Evolutionary conservation across 2,797 vertebrate species (phyloP).

Genomic region (Falco novaeseelandiae): DNA sequence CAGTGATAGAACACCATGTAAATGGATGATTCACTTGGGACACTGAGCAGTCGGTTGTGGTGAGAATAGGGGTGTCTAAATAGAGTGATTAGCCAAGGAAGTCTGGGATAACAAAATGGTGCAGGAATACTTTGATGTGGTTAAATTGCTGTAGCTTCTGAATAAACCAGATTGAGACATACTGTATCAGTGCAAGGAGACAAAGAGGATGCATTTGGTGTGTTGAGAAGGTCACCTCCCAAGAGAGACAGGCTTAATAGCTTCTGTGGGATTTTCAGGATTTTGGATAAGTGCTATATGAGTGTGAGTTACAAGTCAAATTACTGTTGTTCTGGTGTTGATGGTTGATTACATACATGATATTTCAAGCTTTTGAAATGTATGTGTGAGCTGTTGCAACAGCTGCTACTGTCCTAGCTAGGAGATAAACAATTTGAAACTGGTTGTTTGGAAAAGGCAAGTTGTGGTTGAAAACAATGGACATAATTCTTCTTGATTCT

Average conservation of each 20-base stretch:
- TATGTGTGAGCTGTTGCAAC: not conserved
- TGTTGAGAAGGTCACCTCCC: not conserved
- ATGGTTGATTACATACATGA: not conserved
- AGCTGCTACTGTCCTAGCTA: not conserved
- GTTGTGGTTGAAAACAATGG: not conserved
- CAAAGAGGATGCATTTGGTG: not conserved
- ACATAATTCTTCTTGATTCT: not conserved
- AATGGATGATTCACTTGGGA: not conserved
- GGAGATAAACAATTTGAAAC: not conserved
- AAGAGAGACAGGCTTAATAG: not conserved
- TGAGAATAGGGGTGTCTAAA: not conserved
- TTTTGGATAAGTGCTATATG: not conserved
- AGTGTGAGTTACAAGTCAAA: not conserved
- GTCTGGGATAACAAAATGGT: not conserved
- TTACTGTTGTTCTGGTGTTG: not conserved
- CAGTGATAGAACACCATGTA: not conserved
- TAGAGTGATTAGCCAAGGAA: not conserved
- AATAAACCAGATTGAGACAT: rapidly evolving
- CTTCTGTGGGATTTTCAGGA: not conserved
- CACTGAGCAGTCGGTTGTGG: not conserved
- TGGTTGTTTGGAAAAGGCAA: not conserved
- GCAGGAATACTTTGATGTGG: rapidly evolving
- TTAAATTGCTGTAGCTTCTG: not conserved
- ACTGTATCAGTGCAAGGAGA: not conserved
- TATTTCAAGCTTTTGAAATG: slow-evolving; percentile 16